A percentile compares a stretch with the other conserved stretches of the same genome.
These are phyloP conservation scores for Coecobrya sp. DNA, from an alignment of 2,888 invertebrate genomes.

Conservation along the genomic window DNA sequence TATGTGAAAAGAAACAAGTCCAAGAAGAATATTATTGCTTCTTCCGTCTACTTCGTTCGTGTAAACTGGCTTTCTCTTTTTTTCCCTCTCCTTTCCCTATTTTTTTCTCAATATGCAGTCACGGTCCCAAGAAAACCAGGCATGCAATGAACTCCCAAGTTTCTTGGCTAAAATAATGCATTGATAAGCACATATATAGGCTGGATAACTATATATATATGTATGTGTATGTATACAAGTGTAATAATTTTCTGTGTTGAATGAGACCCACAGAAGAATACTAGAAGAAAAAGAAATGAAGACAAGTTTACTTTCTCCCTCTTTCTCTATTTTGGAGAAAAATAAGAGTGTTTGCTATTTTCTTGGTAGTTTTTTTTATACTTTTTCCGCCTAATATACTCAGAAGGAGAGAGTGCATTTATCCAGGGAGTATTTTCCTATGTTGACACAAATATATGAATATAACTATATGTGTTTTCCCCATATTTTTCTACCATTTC, in stretches of 20 bases:
- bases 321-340: background rate
- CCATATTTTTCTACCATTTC: too few species aligned
- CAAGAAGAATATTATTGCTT: constrained; percentile 48
- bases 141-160: constrained; percentile 25
- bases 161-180: constrained; percentile 9
- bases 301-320: constrained; percentile 13
- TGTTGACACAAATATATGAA: too few species aligned
- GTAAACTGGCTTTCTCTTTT: background rate
- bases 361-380: background rate
- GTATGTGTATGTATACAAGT: background rate
- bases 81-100: background rate
- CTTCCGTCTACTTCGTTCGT: background rate
- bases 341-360: background rate
- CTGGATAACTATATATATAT: background rate
- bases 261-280: background rate
- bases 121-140: background rate
- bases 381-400: background rate
- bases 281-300: background rate
- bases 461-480: too few species aligned
- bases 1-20: constrained; percentile 50
- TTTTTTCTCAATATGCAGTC: background rate
- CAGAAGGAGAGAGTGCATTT: too few species aligned
- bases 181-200: too few species aligned
- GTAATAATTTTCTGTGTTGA: background rate
- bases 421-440: background rate